Base-by-base conservation (phyloP, 2,113 vertebrate genomes). In the Rhabdornis inornatus region DNA sequence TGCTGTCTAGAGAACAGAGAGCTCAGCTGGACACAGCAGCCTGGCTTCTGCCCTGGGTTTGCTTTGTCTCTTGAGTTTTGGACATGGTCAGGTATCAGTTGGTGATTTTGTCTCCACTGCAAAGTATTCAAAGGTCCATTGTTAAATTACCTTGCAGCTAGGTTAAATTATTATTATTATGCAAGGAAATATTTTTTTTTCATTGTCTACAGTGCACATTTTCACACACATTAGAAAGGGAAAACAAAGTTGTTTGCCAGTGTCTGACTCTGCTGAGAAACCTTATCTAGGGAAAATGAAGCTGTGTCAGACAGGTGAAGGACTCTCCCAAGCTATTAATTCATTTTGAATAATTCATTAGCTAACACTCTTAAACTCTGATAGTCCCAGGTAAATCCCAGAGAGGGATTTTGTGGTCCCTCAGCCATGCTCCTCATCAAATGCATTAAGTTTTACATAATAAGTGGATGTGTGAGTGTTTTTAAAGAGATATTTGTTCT, bases 341-440 rank as follows among this genome's bases (percentile, higher is more conserved):
- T 97, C 87, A 65, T 80, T 92, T 95, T 98, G 97, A 98, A 97
- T 98, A 97, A 98, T 98, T 98, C 97, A 98, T 97, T 96, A 97
- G 74, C 65, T 84, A 60, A 77, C 88, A 92, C 53, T 93, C 50
- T 78, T 76, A 89, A 96, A 95, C 74, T 95, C 83, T 82, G 49
- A 69, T 75, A 94, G 92, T 92, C 87, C 74, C 92, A 92, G 89
- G 91, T 91, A 94, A 95, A 95, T 83, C 91, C 92, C 92, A 83
- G 69, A 83, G 95, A 87, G 76, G 56, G 31, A 40, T 17, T 95
- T 90, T 78, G 52, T 57, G 50, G 87, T 96, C 72, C 64, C 79
- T 93, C 61, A 92, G 83, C 68, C 85, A 75, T 40, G 68, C 60
- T 96, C 68, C 69, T 93, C 76, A 92, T 94, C 83, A 90, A 78